These are phyloP conservation scores for Melipona beecheii DNA, from an alignment of 2,888 invertebrate genomes.

Conservation along the genomic window DNA sequence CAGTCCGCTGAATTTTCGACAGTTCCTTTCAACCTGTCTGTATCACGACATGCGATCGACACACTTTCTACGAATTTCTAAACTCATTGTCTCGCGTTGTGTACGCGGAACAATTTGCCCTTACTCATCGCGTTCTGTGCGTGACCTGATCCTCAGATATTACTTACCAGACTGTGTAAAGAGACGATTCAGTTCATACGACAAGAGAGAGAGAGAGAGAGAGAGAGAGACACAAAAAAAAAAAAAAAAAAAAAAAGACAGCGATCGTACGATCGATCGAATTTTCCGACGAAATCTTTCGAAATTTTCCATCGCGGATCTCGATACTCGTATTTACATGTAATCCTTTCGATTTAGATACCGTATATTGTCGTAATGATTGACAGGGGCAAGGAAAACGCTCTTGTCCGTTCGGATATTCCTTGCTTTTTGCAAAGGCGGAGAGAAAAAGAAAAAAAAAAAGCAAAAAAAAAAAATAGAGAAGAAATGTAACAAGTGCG, in stretches of 20 bases:
- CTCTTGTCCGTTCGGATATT: slow-evolving; percentile 16
- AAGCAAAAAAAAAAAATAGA: neutral
- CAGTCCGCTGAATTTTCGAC: slow-evolving; percentile 71
- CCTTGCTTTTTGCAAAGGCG: slow-evolving; percentile 19
- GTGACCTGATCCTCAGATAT: neutral
- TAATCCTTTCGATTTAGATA: slow-evolving; percentile 51
- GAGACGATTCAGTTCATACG: neutral
- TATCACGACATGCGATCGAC: slow-evolving; percentile 65
- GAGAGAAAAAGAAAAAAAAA: neutral
- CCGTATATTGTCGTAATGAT: slow-evolving; percentile 38
- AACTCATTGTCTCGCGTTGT: slow-evolving; percentile 52
- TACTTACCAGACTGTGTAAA: neutral
- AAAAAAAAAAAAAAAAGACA: neutral
- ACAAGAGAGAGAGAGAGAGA: neutral
- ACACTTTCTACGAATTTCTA: slow-evolving; percentile 61
- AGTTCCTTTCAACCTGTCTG: slow-evolving; percentile 75
- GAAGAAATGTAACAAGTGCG: slow-evolving; percentile 23
- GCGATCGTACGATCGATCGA: slow-evolving; percentile 10
- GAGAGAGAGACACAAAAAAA: too few relatives aligned
- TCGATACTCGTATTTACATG: slow-evolving; percentile 56
- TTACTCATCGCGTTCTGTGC: slow-evolving; percentile 29
- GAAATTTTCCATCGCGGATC: slow-evolving; percentile 21
- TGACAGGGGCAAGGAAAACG: slow-evolving; percentile 20
- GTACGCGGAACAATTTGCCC: slow-evolving; percentile 36
- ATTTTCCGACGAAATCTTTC: slow-evolving; percentile 23